Base-by-base conservation (phyloP, 2,888 invertebrate species). In the Zhuqinia jingwanae region DNA sequence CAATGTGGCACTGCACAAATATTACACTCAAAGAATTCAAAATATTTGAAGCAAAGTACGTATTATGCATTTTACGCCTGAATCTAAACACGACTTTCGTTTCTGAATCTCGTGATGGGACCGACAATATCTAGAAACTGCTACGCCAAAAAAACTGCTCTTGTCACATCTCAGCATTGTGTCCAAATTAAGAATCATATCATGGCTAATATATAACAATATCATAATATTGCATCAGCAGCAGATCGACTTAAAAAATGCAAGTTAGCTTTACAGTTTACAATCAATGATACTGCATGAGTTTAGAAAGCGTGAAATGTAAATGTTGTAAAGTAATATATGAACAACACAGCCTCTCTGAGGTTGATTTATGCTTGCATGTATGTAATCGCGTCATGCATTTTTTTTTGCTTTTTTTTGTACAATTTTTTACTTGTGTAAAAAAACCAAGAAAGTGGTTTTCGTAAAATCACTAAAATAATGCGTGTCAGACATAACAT, bases 241-340 rank as follows among this genome's bases (percentile, higher is more conserved):
- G 42, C 42, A n/a, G 8, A 47, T 47, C 68, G 42, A 70, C 68
- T 70, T 53, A 10, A 45, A 45, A 47, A 70, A 22, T 45, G 25
- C 65, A 56, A 63, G 84, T 47, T 45, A 13, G 42, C 68, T 20
- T 36, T 3, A 36, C n/a, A n/a, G n/a, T n/a, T n/a, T n/a, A n/a
- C n/a, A 36, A 36, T 36, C 45, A 70, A 3, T 47, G 45, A 70
- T 20, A 65, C 47, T 13, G 45, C 15, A 47, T 27, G 53, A 77
- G 76, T 53, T 84, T 84, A 84, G 84, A 84, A 84, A 84, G 84
- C 84, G 84, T 84, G 68, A 84, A 77, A 63, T 79, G 45, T 56
- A n/a, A 27, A 42, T 45, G 25, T n/a, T 42, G 13, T 22, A 20
- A 6, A 20, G 6, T 22, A 20, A 20, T 3, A 58, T 13, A 10